Base-by-base conservation (phyloP, 2,888 invertebrate species). In the Lasius fuliginosus region DNA sequence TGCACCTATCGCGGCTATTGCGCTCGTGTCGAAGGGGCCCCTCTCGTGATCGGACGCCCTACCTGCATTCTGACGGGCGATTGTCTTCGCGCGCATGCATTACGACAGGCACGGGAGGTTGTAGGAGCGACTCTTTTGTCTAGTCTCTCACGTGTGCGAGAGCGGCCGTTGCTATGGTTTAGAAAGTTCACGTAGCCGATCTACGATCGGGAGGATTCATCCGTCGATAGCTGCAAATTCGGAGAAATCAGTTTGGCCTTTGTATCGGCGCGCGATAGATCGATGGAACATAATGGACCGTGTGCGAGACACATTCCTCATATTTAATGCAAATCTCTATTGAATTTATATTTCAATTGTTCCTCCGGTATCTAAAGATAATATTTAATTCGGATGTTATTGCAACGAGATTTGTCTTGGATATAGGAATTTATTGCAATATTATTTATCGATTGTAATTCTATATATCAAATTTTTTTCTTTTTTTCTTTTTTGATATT, bases 71-170 rank as follows among this genome's bases (percentile, higher is more conserved):
- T 75, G 85, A 75, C 76, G 71, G 65, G 9, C 84, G 83, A 88
- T 87, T 87, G 87, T 88, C 85, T 83, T 77, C 74, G 18, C 33
- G n/a, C 65, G 82, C 77, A 53, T 83, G 82, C 53, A 75, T 81
- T 81, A 62, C 79, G 71, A 81, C 73, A 81, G 71, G 58, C 58
- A 6, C 33, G 53, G 69, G 69, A 71, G 46, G 71, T 81, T 81
- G 77, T 67, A 76, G 77, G 79, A 67, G 77, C 75, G 75, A 76
- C 77, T 67, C 67, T 76, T 83, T 76, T 76, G 82, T 68, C 77
- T 68, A 60, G 15, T 56, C 77, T 77, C 49, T 75, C 60, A 23
- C 46, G 60, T 69, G 62, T 64, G 49, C 6, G 36, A 23, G 71
- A 46, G 8, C 71, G 71, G 27, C n/a, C 79, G 79, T 27, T 58